Base-by-base conservation (phyloP, 1,140 invertebrate species). In the Drosophila sechellia region DNA sequence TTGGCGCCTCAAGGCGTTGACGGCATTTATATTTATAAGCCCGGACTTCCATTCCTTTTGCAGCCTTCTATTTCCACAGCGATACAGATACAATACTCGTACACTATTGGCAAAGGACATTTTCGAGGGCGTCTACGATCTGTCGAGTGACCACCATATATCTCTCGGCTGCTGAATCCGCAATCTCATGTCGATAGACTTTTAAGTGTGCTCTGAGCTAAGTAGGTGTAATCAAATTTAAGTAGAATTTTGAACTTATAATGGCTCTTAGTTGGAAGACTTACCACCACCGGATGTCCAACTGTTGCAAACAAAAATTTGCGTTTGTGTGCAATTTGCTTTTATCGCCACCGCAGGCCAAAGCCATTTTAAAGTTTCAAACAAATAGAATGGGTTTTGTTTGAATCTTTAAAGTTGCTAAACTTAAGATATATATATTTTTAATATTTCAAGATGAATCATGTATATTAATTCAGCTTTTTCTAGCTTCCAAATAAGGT, bases 1-100 rank as follows among this genome's bases (percentile, higher is more conserved):
- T 72, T 27, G 56, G 55, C 49, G 17, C 75, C 58, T 52, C 11
- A 55, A 56, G 57, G 57, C 45, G 42, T 45, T 20, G 42, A 10
- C 42, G 42, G 15, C 42, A 3, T 20, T 45, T 45, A 20, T 45
- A 45, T 20, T 12, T 12, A 20, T 20, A 45, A 45, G 17, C 10
- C 42, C 15, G 8, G 2, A 8, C 10, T 17, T 20, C 17, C 10
- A 20, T 17, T 45, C 17, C 42, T 20, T 17, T 3, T 20, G 1
- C 10, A 45, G 42, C n/a, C 6, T 10, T 15, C 40, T 15, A 15
- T 8, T 8, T 4, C 40, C n/a, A 42, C 15, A 8, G n/a, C n/a
- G 3, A 42, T 42, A 1, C n/a, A n/a, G 40, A 42, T 42, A 15
- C 31, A 31, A 31, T 0, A 22, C 20, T 22, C 20, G 2, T 22